Evolutionary conservation across 2,113 vertebrate genomes (phyloP), one percentile per base, ranked within the genome.

Genomic region (Anser brachyrhynchus): DNA sequence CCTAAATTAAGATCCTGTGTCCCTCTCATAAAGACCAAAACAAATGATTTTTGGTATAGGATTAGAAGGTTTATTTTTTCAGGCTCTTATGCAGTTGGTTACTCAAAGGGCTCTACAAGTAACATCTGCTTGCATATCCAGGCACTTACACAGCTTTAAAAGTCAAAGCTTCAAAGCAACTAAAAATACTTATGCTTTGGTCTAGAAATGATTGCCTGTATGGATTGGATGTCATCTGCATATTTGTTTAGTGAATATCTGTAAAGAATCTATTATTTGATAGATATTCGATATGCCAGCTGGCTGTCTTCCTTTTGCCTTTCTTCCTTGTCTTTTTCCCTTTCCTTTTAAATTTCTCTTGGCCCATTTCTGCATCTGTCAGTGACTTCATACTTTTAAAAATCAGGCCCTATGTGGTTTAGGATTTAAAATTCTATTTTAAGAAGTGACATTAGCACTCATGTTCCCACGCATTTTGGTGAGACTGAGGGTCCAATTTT

Each of bases 401-500:
- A 84, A 26, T 21, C 19, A 46, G 43, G 21, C 6, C 59, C 31
- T 84, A 7, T 61, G 18, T 9, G 31, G 61, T 26, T 89, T 46
- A 65, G 70, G 39, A 81, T 67, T 90, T 77, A 67, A 81, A 94
- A 81, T 23, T 22, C 62, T 78, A 14, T 75, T 89, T 92, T 87
- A 92, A 67, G 77, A 78, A 67, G 29, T 71, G n/a, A 81, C 22
- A 95, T 94, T 92, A 92, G 65, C 65, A 52, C 57, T 87, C 61
- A 51, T 28, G 44, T 89, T 80, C 19, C n/a, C 33, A 18, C 59
- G 43, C 76, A 89, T 75, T 96, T 95, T 71, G 35, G 69, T 78
- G 52, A 90, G 93, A 90, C 25, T 1, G 10, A 93, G 73, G 55
- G 95, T 57, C 84, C 86, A 84, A 69, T 95, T 96, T 96, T 71